A percentile compares a stretch with the other conserved stretches of the same genome.
These are phyloP conservation scores for Pristionchus mayeri DNA, from an alignment of 2,888 invertebrate species.

Conservation along the genomic window DNA sequence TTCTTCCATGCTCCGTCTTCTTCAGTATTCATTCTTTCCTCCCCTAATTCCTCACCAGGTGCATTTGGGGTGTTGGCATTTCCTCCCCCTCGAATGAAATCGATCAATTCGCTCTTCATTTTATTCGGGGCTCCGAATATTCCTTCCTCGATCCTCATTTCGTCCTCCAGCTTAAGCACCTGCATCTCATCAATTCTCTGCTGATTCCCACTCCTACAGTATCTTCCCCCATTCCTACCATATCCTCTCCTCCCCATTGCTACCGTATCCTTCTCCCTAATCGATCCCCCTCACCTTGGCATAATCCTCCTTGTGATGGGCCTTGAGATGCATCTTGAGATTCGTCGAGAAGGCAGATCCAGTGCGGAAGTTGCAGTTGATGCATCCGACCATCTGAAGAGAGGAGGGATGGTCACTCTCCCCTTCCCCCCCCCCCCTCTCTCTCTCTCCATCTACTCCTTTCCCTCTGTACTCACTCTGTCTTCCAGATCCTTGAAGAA, in stretches of 20 bases:
- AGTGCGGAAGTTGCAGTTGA: slow-evolving; percentile 71
- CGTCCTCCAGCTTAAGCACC: slow-evolving; percentile 66
- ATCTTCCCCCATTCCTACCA: neutral
- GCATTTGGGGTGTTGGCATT: slow-evolving; percentile 61
- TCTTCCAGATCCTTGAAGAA: slow-evolving; percentile 72
- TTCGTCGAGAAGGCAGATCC: slow-evolving; percentile 72
- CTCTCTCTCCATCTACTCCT: no score
- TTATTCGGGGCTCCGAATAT: slow-evolving; percentile 65
- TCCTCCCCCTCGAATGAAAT: slow-evolving; percentile 67
- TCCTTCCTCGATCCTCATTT: slow-evolving; percentile 68
- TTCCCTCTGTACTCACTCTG: no score
- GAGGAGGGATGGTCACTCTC: neutral
- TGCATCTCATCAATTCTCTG: slow-evolving; percentile 41
- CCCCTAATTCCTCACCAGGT: neutral
- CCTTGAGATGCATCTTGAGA: slow-evolving; percentile 72
- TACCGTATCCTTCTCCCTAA: neutral
- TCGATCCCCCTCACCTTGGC: slow-evolving; percentile 54
- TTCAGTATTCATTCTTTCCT: neutral
- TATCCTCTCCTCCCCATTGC: neutral
- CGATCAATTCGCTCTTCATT: slow-evolving; percentile 67
- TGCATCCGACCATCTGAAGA: slow-evolving; percentile 70
- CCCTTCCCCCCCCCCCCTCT: no score
- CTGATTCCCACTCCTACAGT: neutral
- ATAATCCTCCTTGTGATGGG: slow-evolving; percentile 71
- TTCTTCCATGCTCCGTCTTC: neutral